Evolutionary conservation across 2,888 invertebrate genomes (phyloP).

Genomic region (Euclidia mi): DNA sequence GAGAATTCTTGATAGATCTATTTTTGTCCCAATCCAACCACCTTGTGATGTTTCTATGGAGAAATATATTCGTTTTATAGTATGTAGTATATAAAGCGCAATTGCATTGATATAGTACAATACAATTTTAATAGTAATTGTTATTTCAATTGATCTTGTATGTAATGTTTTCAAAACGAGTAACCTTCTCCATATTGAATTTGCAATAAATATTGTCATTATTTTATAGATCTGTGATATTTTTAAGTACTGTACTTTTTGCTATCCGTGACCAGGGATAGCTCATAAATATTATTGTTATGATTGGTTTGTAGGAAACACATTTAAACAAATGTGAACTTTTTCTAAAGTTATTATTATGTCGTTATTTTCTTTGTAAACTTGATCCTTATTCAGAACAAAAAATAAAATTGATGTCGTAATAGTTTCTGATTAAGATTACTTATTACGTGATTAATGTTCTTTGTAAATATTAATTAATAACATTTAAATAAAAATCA

Average conservation of each 20-base stretch:
- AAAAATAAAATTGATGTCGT: not conserved
- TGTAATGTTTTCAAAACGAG: no score
- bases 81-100: no score
- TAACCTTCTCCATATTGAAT: not conserved
- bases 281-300: not conserved
- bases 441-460: not conserved
- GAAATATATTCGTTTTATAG: not conserved
- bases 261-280: not conserved
- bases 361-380: not conserved
- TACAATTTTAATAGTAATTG: no score
- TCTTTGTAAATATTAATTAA: not conserved
- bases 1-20: not conserved
- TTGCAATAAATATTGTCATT: not conserved
- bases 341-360: not conserved
- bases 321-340: not conserved
- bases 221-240: constrained; percentile 1
- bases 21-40: no score
- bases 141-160: no score
- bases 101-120: no score
- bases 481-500: not conserved
- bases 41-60: no score
- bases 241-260: not conserved
- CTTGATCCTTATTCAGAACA: no score
- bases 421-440: no score
- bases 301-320: not conserved